Evolutionary conservation across 2,888 invertebrate genomes (phyloP).

Genomic region (Xiphydria camelus): DNA sequence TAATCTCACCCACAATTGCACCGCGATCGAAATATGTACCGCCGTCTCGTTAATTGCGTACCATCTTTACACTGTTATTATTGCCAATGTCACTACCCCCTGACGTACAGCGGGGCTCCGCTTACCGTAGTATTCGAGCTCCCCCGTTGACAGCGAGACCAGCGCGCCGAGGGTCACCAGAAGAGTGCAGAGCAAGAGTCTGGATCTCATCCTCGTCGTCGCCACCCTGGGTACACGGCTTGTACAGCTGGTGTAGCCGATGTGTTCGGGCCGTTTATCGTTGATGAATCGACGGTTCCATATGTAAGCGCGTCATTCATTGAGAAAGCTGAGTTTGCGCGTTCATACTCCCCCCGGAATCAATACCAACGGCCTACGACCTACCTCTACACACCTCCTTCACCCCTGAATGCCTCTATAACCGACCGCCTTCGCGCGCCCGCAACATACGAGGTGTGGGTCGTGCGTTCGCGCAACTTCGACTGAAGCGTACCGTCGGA

Average conservation of each 20-base stretch:
- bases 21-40: too few species aligned
- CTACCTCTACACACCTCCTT: conserved; percentile 1
- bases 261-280: neutral
- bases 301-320: neutral
- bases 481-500: too few species aligned
- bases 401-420: too few species aligned
- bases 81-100: too few species aligned
- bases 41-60: too few species aligned
- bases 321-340: neutral
- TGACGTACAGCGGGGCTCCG: too few species aligned
- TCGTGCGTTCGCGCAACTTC: too few species aligned
- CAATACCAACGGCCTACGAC: neutral
- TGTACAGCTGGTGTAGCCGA: conserved; percentile 30
- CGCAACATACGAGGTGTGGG: too few species aligned
- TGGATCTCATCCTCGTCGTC: conserved; percentile 39
- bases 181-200: conserved; percentile 33
- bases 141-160: conserved; percentile 38
- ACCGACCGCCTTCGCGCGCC: too few species aligned
- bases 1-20: too few species aligned
- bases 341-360: neutral
- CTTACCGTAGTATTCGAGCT: conserved; percentile 47
- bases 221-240: conserved; percentile 15
- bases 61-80: too few species aligned
- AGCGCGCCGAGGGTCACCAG: conserved; percentile 37
- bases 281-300: neutral